A percentile compares a stretch with the other conserved stretches of the same genome.
Conservation (phyloP, 2,113 vertebrate species). For the Aldabrachelys gigantea region DNA sequence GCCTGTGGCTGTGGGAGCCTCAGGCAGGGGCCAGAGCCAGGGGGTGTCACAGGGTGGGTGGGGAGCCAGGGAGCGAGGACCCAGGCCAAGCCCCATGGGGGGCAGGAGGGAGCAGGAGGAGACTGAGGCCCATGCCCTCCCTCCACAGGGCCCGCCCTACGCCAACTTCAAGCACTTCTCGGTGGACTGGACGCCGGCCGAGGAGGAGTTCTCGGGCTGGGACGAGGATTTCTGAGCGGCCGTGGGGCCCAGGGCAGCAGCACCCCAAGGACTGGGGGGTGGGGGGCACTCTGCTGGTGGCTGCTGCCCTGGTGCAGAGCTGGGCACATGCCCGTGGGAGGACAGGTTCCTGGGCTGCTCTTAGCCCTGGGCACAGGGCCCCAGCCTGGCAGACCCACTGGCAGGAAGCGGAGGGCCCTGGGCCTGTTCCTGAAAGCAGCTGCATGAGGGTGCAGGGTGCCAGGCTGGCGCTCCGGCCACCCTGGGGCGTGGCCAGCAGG, state of each 20-base stretch:
- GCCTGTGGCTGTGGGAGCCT: too few species aligned
- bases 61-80: background rate
- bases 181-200: slow-evolving; percentile 66
- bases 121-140: background rate
- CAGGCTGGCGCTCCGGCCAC: background rate
- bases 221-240: slow-evolving; percentile 80
- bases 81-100: background rate
- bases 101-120: background rate
- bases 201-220: slow-evolving; percentile 84
- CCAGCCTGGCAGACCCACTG: background rate
- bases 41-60: too few species aligned
- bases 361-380: too few species aligned
- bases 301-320: background rate
- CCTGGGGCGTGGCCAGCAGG: background rate
- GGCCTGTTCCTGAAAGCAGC: too few species aligned
- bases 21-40: too few species aligned
- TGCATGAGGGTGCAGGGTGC: too few species aligned
- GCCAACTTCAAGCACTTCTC: slow-evolving; percentile 84
- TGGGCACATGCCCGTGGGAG: too few species aligned
- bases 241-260: fast-evolving
- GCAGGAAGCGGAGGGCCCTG: too few species aligned
- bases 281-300: too few species aligned
- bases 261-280: background rate
- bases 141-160: slow-evolving; percentile 80
- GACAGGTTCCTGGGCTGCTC: too few species aligned